Percentiles rank a stretch among this genome's conserved stretches.
phyloP scores from a whole-genome alignment of 1,140 invertebrate species.

The Ostrea denselamellosa region DNA sequence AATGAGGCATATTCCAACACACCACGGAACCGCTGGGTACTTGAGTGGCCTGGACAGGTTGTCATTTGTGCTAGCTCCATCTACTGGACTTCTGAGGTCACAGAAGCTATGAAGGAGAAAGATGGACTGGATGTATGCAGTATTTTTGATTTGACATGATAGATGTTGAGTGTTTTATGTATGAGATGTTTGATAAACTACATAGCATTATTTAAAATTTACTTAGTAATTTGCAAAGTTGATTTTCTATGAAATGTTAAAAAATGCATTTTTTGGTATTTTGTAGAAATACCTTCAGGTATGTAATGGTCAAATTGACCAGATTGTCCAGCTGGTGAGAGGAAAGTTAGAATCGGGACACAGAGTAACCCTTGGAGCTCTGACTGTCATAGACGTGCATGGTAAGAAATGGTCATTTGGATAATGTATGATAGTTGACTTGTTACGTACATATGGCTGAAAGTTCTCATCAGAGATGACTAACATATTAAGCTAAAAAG shows the following conservation, averaged over 20 bases:
- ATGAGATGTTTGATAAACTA: neutral
- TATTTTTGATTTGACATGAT: neutral
- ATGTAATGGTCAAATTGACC: conserved; percentile 78
- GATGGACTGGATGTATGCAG: conserved; percentile 71
- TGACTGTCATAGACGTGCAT: conserved; percentile 80
- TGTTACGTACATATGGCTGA: neutral
- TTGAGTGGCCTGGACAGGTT: conserved; percentile 79
- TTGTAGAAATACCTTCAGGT: conserved; percentile 74
- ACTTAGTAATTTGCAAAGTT: neutral
- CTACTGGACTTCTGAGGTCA: conserved; percentile 78
- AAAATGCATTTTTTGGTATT: conserved; percentile 50
- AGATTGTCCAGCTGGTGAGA: conserved; percentile 78
- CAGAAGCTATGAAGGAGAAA: conserved; percentile 72
- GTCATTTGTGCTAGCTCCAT: conserved; percentile 76
- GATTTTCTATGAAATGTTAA: neutral
- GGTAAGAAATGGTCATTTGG: conserved; percentile 74
- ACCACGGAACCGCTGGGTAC: conserved; percentile 77
- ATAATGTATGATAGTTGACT: neutral
- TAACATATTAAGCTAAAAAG: too few species aligned
- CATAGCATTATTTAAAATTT: neutral
- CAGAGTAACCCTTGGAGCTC: conserved; percentile 78
- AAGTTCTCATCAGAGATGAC: neutral
- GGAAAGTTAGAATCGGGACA: conserved; percentile 76
- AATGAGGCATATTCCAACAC: conserved; percentile 71
- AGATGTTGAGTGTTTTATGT: neutral